Evolutionary conservation across 1,140 invertebrate species (phyloP).

Genomic region (Lanistes nyassanus): DNA sequence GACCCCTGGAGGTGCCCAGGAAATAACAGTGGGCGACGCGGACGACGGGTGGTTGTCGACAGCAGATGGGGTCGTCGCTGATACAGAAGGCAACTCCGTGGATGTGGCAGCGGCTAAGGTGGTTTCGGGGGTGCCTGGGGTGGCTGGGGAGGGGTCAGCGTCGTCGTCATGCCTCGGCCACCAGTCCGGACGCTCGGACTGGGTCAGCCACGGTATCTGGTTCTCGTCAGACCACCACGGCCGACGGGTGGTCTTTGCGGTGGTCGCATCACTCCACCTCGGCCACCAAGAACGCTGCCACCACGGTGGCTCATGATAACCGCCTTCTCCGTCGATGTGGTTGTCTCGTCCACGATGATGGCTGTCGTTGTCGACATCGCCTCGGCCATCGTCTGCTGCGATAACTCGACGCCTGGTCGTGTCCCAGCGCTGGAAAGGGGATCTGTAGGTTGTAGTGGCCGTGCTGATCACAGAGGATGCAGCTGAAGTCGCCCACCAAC

Average conservation of each 20-base stretch:
- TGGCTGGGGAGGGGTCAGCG: background rate
- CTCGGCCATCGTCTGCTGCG: background rate
- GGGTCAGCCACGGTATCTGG: background rate
- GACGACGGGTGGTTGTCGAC: background rate
- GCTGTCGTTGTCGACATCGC: background rate
- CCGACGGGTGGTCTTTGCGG: background rate
- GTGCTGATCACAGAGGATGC: too few species aligned
- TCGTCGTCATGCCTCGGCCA: background rate
- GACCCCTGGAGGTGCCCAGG: background rate
- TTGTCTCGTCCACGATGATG: background rate
- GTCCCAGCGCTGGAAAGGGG: background rate
- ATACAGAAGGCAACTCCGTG: too few species aligned
- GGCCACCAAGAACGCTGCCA: too few species aligned
- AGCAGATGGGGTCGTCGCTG: background rate
- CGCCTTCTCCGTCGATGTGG: background rate
- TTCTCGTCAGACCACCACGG: background rate
- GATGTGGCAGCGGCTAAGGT: background rate
- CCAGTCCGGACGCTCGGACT: background rate
- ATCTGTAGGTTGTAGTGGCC: background rate
- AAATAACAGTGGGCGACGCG: slow-evolving; percentile 1
- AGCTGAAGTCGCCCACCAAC: background rate
- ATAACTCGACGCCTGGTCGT: background rate
- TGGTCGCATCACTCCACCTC: background rate
- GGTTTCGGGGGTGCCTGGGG: background rate
- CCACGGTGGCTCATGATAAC: background rate